These are phyloP conservation scores for Vannuccia rotundouncinata DNA, from an alignment of 2,888 invertebrate genomes.

Conservation along the genomic window DNA sequence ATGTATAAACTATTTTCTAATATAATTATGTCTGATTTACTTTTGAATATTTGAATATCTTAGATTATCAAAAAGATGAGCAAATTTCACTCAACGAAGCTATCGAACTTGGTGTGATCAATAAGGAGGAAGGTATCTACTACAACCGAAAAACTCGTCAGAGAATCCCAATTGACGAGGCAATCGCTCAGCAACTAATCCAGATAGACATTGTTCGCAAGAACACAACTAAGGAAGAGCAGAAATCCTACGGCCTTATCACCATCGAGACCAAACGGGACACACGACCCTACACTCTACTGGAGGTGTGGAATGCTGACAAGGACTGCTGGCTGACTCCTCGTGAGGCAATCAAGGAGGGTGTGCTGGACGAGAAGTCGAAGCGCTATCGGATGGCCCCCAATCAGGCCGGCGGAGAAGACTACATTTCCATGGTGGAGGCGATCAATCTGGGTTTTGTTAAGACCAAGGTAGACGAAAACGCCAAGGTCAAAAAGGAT, in stretches of 20 bases:
- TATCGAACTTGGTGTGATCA: background rate
- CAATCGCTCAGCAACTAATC: background rate
- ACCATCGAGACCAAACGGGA: background rate
- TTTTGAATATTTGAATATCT: too few relatives aligned
- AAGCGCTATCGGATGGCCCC: slow-evolving; percentile 6
- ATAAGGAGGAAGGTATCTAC: background rate
- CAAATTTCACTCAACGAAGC: background rate
- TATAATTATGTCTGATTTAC: too few relatives aligned
- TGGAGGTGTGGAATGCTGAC: background rate
- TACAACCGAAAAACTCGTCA: background rate
- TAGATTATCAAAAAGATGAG: background rate
- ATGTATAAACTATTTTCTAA: too few relatives aligned
- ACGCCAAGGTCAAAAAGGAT: background rate
- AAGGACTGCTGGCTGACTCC: background rate
- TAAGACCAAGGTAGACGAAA: background rate
- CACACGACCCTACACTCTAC: background rate
- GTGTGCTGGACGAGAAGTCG: background rate
- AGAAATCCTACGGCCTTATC: slow-evolving; percentile 8
- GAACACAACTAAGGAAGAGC: background rate
- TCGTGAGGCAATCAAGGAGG: background rate
- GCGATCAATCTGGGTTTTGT: slow-evolving; percentile 3
- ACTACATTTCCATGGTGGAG: background rate
- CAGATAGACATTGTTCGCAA: background rate
- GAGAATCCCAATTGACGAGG: background rate
- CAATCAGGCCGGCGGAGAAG: background rate